Base-by-base conservation (phyloP, 2,113 vertebrate genomes). In the Genyomyrus donnyi region DNA sequence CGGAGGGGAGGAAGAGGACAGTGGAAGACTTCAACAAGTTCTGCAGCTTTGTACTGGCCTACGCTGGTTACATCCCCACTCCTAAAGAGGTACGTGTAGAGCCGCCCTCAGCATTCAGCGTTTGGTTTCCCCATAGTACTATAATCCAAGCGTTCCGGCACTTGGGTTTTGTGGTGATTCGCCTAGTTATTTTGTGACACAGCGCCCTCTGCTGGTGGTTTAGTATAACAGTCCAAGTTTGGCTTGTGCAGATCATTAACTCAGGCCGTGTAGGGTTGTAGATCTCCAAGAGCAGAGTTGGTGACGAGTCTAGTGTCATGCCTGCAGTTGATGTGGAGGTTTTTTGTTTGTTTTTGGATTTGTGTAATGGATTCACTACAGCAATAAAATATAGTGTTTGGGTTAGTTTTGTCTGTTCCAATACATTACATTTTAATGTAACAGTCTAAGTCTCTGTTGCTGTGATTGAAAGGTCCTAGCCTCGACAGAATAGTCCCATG, bases 11-110 rank as follows among this genome's bases (percentile, higher is more conserved):
- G 88, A 96, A 97, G 92, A 96, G 97, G 92, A 98, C 97, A 0
- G 97, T 98, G 77, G 97, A 98, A 89, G 97, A 98, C 94, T 98
- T 98, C 95, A 98, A 98, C 94, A 97, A 98, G 93, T 98, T 98
- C 93, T 98, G 97, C 94, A 98, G 96, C 92, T 97, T 98, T 91
- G 97, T 98, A 45, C 93, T 98, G 92, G 97, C 97, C 0, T 98
- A 98, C 87, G 97, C 97, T 0, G 97, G 97, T 52, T 98, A 98
- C 92, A 98, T 97, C 91, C 97, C 97, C 0, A 94, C 96, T 87
- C 95, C 96, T 39, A 97, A 97, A 93, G 97, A 98, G 97, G 97
- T 97, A 91, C 92, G 94, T 42, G 5, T 11, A 39, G 3, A 31
- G 17, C 48, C 89, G 66, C 66, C n/a, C 46, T 87, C 0, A 19